A percentile compares a stretch with the other conserved stretches of the same genome.
These are phyloP conservation scores for Potorous gilbertii DNA, from an alignment of 2,797 vertebrate genomes.

Conservation along the genomic window DNA sequence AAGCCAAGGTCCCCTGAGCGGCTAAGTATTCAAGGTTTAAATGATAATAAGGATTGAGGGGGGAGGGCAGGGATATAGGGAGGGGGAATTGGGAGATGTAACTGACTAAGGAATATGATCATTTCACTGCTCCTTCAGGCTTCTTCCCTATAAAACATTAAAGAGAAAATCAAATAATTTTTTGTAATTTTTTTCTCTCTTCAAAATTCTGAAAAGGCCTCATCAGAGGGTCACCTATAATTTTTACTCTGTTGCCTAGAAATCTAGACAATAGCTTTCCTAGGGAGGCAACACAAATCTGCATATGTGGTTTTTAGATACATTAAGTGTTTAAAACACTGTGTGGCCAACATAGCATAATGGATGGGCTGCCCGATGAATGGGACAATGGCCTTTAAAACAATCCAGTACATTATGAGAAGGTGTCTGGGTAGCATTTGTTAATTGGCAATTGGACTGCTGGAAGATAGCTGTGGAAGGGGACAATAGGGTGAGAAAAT, in stretches of 20 bases:
- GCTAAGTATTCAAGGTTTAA: background rate
- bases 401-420: background rate
- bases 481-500: constrained; percentile 1
- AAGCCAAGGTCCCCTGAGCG: background rate
- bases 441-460: background rate
- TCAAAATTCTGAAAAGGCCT: constrained; percentile 37
- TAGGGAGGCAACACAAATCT: background rate
- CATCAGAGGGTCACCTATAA: constrained; percentile 9
- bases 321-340: constrained; percentile 38
- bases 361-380: constrained; percentile 4
- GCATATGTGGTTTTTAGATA: background rate
- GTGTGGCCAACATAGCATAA: background rate
- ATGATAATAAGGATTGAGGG: background rate
- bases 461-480: background rate
- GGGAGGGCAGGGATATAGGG: background rate
- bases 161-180: constrained; percentile 13
- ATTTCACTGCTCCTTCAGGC: background rate
- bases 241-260: constrained; percentile 2
- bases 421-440: constrained; percentile 38
- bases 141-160: background rate
- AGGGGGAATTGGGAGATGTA: background rate
- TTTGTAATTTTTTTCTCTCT: constrained; percentile 1
- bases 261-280: background rate
- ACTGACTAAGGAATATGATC: background rate
- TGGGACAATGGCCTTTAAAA: background rate